Evolutionary conservation across 1,140 invertebrate genomes (phyloP).

Genomic region (Apis cerana): DNA sequence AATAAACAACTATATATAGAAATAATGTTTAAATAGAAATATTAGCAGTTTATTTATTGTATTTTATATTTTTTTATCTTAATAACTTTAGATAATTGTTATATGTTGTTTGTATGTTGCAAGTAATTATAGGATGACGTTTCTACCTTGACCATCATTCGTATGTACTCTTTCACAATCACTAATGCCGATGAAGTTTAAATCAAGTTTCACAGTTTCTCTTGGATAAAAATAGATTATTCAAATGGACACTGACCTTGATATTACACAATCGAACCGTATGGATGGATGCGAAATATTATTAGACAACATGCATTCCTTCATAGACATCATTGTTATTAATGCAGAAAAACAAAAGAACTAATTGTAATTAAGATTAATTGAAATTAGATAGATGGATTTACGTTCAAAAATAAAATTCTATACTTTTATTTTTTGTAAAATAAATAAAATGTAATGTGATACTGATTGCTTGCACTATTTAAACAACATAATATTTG

Average conservation of each 20-base stretch:
- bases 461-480: too few relatives aligned
- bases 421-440: too few relatives aligned
- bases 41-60: not conserved
- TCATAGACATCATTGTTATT: not conserved
- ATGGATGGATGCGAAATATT: slow-evolving; percentile 26
- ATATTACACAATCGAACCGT: slow-evolving; percentile 40
- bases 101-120: not conserved
- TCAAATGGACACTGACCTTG: slow-evolving; percentile 59
- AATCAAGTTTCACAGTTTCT: slow-evolving; percentile 28
- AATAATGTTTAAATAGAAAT: not conserved
- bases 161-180: slow-evolving; percentile 40
- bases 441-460: too few relatives aligned
- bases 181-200: not conserved
- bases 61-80: too few relatives aligned
- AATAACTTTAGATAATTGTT: too few relatives aligned
- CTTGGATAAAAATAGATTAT: slow-evolving; percentile 54
- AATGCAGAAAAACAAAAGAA: not conserved
- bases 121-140: not conserved
- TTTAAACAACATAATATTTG: too few relatives aligned
- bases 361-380: too few relatives aligned
- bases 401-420: too few relatives aligned
- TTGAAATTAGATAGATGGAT: too few relatives aligned
- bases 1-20: not conserved
- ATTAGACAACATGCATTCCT: slow-evolving; percentile 18
- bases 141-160: slow-evolving; percentile 51